A percentile compares a stretch with the other conserved stretches of the same genome.
Conservation (phyloP, 1,140 invertebrate species). For the Adelges cooleyi region DNA sequence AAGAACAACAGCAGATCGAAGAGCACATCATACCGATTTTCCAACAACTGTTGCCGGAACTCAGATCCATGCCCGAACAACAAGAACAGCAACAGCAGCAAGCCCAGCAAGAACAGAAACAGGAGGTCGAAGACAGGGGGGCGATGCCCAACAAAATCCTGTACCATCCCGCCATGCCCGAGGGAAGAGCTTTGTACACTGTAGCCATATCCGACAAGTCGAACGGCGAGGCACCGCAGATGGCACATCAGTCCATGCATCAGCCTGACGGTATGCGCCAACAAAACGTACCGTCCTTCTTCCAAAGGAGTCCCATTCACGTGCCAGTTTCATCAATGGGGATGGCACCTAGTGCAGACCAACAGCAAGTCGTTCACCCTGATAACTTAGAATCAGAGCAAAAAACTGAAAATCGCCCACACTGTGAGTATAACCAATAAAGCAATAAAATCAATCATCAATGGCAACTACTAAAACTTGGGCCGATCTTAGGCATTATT, state of each 20-base stretch:
- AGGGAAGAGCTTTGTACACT: constrained; percentile 28
- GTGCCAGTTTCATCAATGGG: constrained; percentile 20
- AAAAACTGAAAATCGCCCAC: constrained; percentile 32
- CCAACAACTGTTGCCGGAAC: constrained; percentile 24
- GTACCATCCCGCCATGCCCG: constrained; percentile 30
- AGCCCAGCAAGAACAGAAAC: neutral
- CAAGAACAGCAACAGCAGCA: constrained; percentile 12
- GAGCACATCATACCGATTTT: constrained; percentile 32
- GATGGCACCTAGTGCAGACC: neutral
- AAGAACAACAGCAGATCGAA: constrained; percentile 29
- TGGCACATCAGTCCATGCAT: neutral
- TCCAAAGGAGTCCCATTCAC: constrained; percentile 30
- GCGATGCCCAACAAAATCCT: constrained; percentile 24
- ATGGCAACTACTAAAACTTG: too few species aligned
- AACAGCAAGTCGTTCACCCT: neutral
- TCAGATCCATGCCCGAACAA: neutral
- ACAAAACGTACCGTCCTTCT: constrained; percentile 30
- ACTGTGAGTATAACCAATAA: constrained; percentile 33
- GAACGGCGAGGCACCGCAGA: neutral
- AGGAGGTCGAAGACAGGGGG: neutral
- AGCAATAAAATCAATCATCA: too few species aligned
- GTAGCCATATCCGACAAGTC: constrained; percentile 20
- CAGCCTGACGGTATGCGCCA: constrained; percentile 9
- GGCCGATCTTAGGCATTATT: too few species aligned
- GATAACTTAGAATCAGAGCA: constrained; percentile 17